A percentile compares a stretch with the other conserved stretches of the same genome.
These are phyloP conservation scores for Hirtodrosophila confusa DNA, from an alignment of 2,888 invertebrate genomes.

Conservation along the genomic window DNA sequence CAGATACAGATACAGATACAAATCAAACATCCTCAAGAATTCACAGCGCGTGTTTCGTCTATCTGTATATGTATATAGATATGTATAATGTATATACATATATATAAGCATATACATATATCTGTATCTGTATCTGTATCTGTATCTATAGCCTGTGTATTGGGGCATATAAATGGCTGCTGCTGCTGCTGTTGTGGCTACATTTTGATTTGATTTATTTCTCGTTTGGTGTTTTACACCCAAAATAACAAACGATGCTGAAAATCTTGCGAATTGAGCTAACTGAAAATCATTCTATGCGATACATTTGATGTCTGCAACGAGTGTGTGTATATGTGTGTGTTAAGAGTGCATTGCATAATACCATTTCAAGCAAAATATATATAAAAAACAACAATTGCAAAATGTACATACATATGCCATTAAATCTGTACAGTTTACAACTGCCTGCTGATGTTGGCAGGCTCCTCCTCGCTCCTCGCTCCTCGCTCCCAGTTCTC, in stretches of 20 bases:
- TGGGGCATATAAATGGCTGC: conserved; percentile 55
- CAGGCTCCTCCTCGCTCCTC: conserved; percentile 1
- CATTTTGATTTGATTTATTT: conserved; percentile 78
- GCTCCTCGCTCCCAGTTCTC: conserved; percentile 16
- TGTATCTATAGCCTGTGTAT: conserved; percentile 22
- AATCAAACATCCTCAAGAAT: conserved; percentile 77
- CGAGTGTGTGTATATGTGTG: conserved; percentile 19
- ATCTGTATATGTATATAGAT: conserved; percentile 8
- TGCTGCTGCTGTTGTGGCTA: conserved; percentile 54
- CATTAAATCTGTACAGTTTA: conserved; percentile 58
- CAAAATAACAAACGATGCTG: conserved; percentile 75
- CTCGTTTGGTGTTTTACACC: conserved; percentile 78
- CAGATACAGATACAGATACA: conserved; percentile 39
- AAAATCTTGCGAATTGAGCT: conserved; percentile 69
- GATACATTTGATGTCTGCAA: conserved; percentile 53
- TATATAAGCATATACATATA: too few species aligned
- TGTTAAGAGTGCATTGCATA: conserved; percentile 67
- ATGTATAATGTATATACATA: not conserved
- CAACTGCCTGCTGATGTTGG: conserved; percentile 41
- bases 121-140: conserved; percentile 1
- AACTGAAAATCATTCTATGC: conserved; percentile 65
- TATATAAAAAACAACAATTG: conserved; percentile 47
- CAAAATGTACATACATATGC: conserved; percentile 50
- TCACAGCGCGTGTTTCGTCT: conserved; percentile 60
- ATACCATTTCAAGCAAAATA: conserved; percentile 71